Evolutionary conservation across 1,140 invertebrate species (phyloP), one percentile per base, ranked within the genome.

Genomic region (Dendrolimus kikuchii): DNA sequence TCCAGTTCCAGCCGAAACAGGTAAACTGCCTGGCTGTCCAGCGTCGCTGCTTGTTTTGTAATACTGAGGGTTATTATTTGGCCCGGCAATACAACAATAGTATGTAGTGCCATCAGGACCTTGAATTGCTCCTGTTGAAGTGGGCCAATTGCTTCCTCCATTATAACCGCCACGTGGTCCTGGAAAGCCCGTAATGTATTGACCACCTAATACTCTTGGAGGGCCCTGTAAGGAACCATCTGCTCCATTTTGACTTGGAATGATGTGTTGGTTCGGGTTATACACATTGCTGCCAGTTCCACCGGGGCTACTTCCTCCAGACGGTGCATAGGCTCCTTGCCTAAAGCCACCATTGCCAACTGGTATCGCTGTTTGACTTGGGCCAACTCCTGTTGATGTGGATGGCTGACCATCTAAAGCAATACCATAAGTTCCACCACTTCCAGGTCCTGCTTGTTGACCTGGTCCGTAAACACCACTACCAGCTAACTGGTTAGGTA

Each of bases 61-160:
- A 49, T 49, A 45, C 49, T 62, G 55, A 7, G 42, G 55, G 48
- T 51, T 51, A 23, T 51, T 54, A 38, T 44, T 59, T 9, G 55
- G 45, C 23, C 53, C 54, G n/a, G 65, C 54, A n/a, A 69, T 45
- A 56, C 66, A 75, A 46, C 72, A 75, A 54, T 66, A 66, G 53
- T 71, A 68, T 7, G 52, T 60, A 51, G 44, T 54, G 38, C 70
- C 72, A 51, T 60, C 63, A 38, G 64, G 60, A 9, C 53, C 60
- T 9, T 42, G 38, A 53, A 63, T 62, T 9, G 60, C 51, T n/a
- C 66, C 59, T 36, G 66, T 57, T 52, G 62, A 58, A 6, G 54
- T 8, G 39, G 59, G 62, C 68, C 68, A 66, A 59, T 57, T 64
- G 4, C 23, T 36, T 42, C 49, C 39, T 8, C 50, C 48, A 38